Percentiles rank a stretch among this genome's conserved stretches.
Evolutionary conservation across 2,888 invertebrate genomes (phyloP).

Genomic region (Pyrocoelia pectoralis): DNA sequence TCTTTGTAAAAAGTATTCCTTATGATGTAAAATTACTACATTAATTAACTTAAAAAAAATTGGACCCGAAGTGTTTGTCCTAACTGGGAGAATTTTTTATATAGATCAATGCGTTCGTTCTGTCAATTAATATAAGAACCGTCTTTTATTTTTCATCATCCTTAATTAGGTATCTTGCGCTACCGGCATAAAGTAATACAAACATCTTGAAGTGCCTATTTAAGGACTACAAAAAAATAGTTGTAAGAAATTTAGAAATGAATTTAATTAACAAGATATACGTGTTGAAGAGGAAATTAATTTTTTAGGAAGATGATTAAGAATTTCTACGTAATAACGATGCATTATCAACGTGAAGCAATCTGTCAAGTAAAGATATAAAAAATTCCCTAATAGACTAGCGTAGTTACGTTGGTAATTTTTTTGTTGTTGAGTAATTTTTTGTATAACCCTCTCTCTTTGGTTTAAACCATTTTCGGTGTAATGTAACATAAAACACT

Average conservation of each 20-base stretch:
- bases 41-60: not conserved
- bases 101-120: not conserved
- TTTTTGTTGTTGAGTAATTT: too few relatives aligned
- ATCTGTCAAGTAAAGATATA: too few relatives aligned
- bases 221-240: constrained; percentile 1
- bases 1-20: not conserved
- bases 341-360: too few relatives aligned
- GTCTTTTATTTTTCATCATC: not conserved
- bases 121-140: constrained; percentile 8
- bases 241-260: constrained; percentile 7
- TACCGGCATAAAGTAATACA: constrained; percentile 6
- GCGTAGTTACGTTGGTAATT: too few relatives aligned
- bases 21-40: constrained; percentile 1
- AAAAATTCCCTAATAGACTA: too few relatives aligned
- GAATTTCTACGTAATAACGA: not conserved
- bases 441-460: too few relatives aligned
- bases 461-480: too few relatives aligned
- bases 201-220: constrained; percentile 1
- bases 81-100: not conserved
- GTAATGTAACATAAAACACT: too few relatives aligned
- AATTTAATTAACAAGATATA: constrained; percentile 8
- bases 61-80: not conserved
- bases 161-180: constrained; percentile 10
- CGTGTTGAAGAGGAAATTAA: constrained; percentile 7
- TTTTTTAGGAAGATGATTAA: not conserved